Percentiles rank a stretch among this genome's conserved stretches.
Evolutionary conservation across 2,797 vertebrate species (phyloP).

Genomic region (Helicolenus hilgendorfi): DNA sequence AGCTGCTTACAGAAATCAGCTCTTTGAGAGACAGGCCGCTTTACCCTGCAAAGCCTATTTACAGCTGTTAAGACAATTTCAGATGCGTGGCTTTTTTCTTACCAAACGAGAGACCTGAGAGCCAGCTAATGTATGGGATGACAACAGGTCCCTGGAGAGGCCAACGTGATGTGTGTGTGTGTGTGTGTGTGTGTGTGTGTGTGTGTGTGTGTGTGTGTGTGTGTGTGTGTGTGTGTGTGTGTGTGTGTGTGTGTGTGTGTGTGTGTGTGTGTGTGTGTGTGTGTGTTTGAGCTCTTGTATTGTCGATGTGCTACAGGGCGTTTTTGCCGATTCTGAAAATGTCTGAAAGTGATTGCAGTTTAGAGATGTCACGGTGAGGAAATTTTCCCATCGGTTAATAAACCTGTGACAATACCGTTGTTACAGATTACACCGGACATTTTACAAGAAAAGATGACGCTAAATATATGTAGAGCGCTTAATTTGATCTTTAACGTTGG

Average conservation of each 20-base stretch:
- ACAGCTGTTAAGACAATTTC: conserved; percentile 84
- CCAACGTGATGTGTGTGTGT: neutral
- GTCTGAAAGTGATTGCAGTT: neutral
- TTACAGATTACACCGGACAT: too few relatives aligned
- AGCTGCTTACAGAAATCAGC: conserved; percentile 88
- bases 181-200: neutral
- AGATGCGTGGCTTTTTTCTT: conserved; percentile 64
- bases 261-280: neutral
- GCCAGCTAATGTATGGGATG: conserved; percentile 33
- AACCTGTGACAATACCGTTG: too few relatives aligned
- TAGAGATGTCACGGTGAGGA: neutral
- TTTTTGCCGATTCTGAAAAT: conserved; percentile 1
- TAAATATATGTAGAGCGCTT: too few relatives aligned
- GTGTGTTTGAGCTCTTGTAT: neutral
- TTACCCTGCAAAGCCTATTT: conserved; percentile 86
- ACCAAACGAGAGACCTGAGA: conserved; percentile 37
- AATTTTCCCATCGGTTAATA: neutral
- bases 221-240: neutral
- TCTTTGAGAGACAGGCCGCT: conserved; percentile 82
- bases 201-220: neutral
- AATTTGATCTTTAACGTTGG: too few relatives aligned
- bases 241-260: neutral
- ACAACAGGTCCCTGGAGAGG: conserved; percentile 51
- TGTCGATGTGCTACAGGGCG: neutral
- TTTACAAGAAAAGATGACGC: too few relatives aligned